Percentiles rank a stretch among this genome's conserved stretches.
Conservation (phyloP, 1,140 invertebrate species). For the Odontomachus brunneus region DNA sequence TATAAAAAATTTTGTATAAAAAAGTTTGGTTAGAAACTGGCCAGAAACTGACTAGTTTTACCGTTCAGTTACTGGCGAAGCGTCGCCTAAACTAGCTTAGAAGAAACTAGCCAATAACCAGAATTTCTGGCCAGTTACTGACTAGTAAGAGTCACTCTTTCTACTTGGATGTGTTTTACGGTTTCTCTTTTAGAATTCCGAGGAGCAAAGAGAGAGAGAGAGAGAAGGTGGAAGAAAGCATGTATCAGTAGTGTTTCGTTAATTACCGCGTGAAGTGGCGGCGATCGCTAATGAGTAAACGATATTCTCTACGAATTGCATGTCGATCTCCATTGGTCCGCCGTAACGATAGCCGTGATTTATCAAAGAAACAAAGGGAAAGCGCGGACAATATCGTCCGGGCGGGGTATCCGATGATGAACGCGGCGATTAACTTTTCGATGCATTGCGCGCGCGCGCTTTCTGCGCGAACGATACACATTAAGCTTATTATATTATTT, state of each 20-base stretch:
- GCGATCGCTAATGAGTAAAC: background rate
- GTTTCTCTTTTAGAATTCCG: too few relatives aligned
- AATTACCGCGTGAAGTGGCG: conserved; percentile 52
- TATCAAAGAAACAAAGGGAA: conserved; percentile 23
- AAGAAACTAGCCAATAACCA: too few relatives aligned
- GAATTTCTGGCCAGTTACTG: too few relatives aligned
- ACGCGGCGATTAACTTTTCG: conserved; percentile 44
- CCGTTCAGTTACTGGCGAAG: too few relatives aligned
- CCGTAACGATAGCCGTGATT: conserved; percentile 2
- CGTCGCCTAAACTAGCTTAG: too few relatives aligned
- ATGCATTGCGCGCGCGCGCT: conserved; percentile 24
- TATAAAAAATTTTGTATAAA: too few relatives aligned
- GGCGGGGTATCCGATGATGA: background rate
- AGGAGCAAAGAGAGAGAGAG: background rate
- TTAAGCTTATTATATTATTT: conserved; percentile 55
- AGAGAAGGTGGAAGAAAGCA: background rate
- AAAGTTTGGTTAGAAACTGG: too few relatives aligned
- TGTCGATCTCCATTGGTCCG: background rate
- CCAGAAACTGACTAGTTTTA: too few relatives aligned
- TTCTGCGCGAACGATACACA: conserved; percentile 23
- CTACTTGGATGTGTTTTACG: too few relatives aligned
- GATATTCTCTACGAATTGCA: background rate
- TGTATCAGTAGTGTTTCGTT: background rate
- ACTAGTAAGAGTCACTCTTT: too few relatives aligned
- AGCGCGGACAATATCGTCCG: background rate